Evolutionary conservation across 2,888 invertebrate genomes (phyloP).

Genomic region (Dugesia japonica): DNA sequence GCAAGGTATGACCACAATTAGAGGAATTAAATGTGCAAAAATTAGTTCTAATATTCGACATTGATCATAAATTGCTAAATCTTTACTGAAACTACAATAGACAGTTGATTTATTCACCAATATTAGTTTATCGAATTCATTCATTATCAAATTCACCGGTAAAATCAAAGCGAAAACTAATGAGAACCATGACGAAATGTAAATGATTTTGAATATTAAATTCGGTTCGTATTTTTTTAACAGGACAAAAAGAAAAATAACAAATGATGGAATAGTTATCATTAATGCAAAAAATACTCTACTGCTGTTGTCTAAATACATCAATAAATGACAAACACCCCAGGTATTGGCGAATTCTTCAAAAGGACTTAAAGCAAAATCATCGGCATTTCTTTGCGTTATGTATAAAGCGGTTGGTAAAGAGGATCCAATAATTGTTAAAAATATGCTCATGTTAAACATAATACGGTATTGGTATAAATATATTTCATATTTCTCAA

Average conservation of each 20-base stretch:
- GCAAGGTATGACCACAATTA: not conserved
- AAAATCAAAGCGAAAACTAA: not conserved
- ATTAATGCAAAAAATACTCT: not conserved
- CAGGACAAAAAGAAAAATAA: not conserved
- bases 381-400: not conserved
- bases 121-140: not conserved
- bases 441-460: not conserved
- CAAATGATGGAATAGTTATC: not conserved
- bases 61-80: not conserved
- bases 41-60: not conserved
- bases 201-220: not conserved
- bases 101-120: not conserved
- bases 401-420: not conserved
- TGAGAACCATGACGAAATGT: not conserved
- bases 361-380: not conserved
- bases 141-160: not conserved
- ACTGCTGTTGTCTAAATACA: not conserved
- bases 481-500: not conserved
- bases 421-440: not conserved
- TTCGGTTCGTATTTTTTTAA: not conserved
- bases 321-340: not conserved
- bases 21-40: not conserved
- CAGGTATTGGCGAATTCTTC: not conserved
- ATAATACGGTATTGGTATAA: not conserved
- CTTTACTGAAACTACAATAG: not conserved